Evolutionary conservation across 2,888 invertebrate genomes (phyloP), one percentile per base, ranked within the genome.

Genomic region (Hedya salicella): DNA sequence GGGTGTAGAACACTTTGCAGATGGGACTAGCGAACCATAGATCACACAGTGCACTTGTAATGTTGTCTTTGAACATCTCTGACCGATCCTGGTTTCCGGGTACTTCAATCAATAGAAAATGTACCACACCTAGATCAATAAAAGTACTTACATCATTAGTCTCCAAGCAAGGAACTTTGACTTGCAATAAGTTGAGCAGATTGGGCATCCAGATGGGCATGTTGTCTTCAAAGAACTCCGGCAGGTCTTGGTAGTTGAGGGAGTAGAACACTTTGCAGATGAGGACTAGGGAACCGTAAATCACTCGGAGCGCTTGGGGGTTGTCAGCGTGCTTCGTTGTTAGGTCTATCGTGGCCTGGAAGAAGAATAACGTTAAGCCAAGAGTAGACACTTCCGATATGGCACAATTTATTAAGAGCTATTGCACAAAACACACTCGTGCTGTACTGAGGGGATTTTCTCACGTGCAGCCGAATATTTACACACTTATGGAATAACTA

Each of bases 171-270:
- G 95, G 95, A 42, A 97, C 96, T 85, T 98, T 95, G 0, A 93
- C 93, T 65, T 95, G 96, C 39, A 99, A 92, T 36, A 99, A 91
- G 32, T 94, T 94, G 57, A 97, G 95, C 75, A 99, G 96, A 78
- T 97, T 95, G 0, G 95, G 94, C 98, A 99, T 99, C 99, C 99
- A 99, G 0, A 94, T 94, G 19, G 93, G 93, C 96, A 99, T 98
- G 85, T 99, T 98, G 83, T 99, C 99, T 87, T 99, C 99, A 84
- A 99, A 99, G 92, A 97, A 99, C 90, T 99, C 99, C 0, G 99
- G 99, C 74, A 99, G 91, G 88, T 99, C 99, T 93, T 99, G 99
- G 73, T 96, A 97, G 88, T 99, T 99, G 17, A 99, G 94, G 0
- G 99, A 99, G 87, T 98, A 98, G 92, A 99, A 99, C 56, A 99